Conservation (phyloP, 2,113 vertebrate species). For the Tragelaphus imberbis region DNA sequence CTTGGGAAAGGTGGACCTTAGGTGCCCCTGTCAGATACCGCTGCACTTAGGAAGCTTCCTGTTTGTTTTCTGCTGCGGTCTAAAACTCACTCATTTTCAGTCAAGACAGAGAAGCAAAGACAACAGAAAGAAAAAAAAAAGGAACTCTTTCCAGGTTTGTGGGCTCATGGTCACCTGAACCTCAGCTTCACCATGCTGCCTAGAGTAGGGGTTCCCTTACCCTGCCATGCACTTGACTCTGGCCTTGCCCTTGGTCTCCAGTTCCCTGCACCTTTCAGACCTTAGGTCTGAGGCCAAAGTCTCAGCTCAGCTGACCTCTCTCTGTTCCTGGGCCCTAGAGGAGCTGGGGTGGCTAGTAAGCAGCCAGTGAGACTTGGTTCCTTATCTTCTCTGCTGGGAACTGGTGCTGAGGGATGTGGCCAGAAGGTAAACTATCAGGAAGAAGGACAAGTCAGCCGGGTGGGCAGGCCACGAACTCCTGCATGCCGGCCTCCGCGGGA, state of each 20-base stretch:
- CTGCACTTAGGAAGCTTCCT: neutral
- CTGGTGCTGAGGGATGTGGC: neutral
- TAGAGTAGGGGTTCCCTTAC: rapidly evolving
- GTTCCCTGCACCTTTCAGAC: neutral
- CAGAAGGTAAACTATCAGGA: neutral
- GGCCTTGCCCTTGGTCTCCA: neutral
- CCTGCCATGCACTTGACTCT: rapidly evolving
- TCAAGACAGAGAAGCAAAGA: neutral
- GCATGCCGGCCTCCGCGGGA: rapidly evolving
- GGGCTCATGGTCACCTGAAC: neutral
- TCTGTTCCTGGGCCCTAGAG: neutral
- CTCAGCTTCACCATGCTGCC: rapidly evolving
- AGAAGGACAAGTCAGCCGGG: too few species aligned
- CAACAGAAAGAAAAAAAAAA: neutral
- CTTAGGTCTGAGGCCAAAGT: neutral
- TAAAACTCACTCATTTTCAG: neutral
- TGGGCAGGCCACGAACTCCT: neutral
- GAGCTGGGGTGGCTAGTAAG: neutral
- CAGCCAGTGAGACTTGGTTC: neutral
- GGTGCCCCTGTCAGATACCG: neutral
- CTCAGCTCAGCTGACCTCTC: rapidly evolving
- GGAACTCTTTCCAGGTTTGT: rapidly evolving
- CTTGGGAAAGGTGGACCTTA: rapidly evolving
- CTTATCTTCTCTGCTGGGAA: neutral
- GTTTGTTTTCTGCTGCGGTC: neutral